Evolutionary conservation across 2,113 vertebrate species (phyloP), one percentile per base, ranked within the genome.

Genomic region (Mixornis gularis): DNA sequence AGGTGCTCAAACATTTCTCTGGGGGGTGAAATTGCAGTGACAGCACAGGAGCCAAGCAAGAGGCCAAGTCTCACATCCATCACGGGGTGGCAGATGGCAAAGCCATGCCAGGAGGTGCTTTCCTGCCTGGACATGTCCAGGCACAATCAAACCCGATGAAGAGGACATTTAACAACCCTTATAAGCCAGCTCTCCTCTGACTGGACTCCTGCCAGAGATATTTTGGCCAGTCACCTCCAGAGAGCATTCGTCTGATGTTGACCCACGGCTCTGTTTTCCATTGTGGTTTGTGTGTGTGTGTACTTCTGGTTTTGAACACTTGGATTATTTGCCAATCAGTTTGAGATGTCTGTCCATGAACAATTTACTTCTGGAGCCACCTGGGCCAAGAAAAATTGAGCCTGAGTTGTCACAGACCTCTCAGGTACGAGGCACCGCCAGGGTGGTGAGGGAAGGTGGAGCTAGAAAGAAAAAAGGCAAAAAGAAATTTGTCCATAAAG

Each of bases 51-150:
- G 15, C 32, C 8, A 8, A 70, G 21, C 4, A 13, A 62, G 85
- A 77, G 63, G 81, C 51, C 63, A 72, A 13, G 29, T 70, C 51
- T 66, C 41, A 20, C 68, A 94, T 95, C 71, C 74, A 79, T 95
- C 87, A 82, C 1, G 0, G 63, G 18, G 7, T 79, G 82, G 71
- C 81, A 89, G 65, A 43, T 3, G 43, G 71, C 66, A 87, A 63
- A 55, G 79, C n/a, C 59, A 25, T 27, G 51, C 49, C 82, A 70
- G 36, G 24, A 79, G 81, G 63, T 58, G 38, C 55, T 79, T 91
- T 82, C 92, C 48, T 95, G 95, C 92, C 79, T 87, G 63, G 79
- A 26, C 95, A 83, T 70, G 93, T 62, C 80, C 55, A 94, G 66
- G 46, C 71, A 87, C 85, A 95, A 73, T 63, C 66, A 63, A 69